Evolutionary conservation across 2,113 vertebrate species (phyloP), one percentile per base, ranked within the genome.

Genomic region (Zapornia atra): DNA sequence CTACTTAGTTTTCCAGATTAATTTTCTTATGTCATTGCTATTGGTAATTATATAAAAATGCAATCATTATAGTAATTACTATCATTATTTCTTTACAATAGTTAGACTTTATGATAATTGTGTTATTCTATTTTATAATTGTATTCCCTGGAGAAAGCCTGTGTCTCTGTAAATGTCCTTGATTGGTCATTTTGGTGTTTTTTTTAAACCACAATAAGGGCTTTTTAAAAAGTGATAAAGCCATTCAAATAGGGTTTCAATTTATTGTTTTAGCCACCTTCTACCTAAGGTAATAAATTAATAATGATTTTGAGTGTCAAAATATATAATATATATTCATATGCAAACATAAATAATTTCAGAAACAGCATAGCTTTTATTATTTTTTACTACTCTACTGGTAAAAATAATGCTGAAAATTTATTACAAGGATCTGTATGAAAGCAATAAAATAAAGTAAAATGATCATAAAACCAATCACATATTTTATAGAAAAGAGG

Each of bases 401-500:
- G 59, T 94, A 95, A 98, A 96, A 97, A 95, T 33, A 83, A 97
- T 63, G 48, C 72, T 94, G 76, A 94, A 86, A 97, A 97, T 96
- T 91, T 97, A 96, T 96, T 97, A 66, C 76, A 94, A 85, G 73
- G 56, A 96, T 93, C 76, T 83, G 85, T 89, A 94, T 64, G 53
- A 97, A 97, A 97, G 94, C 81, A 94, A 95, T 97, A 96, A 96
- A 97, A 95, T 95, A 83, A 94, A 94, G 40, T 94, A 86, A 98
- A 98, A 97, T 54, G 28, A 95, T 88, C 91, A 94, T 96, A 97
- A 98, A 98, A 92, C 36, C 79, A 97, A 96, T 96, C 95, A 92
- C 86, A 95, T 97, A 93, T 97, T 98, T 98, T 97, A 97, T 77
- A 96, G 92, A 96, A 98, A 97, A 97, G 15, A 93, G 88, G 36